Percentiles rank a stretch among this genome's conserved stretches.
phyloP scores from a whole-genome alignment of 2,797 vertebrate genomes.

The Gallinago stenura region DNA sequence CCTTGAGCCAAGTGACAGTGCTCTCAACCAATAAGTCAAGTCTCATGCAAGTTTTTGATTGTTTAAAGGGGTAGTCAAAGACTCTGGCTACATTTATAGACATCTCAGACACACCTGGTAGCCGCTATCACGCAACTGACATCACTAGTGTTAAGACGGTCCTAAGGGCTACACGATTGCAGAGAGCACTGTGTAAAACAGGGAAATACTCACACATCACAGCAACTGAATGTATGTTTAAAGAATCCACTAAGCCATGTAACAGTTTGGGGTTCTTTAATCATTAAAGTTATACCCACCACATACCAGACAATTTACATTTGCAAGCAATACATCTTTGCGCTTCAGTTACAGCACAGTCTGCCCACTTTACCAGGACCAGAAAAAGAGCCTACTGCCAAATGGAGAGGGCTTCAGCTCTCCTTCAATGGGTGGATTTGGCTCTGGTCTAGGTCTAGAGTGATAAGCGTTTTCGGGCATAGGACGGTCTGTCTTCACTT shows the following conservation, averaged over 20 bases:
- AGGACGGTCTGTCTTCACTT: constrained; percentile 91
- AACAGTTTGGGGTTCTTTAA: constrained; percentile 66
- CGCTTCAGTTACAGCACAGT: background rate
- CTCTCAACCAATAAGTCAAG: background rate
- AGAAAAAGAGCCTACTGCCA: constrained; percentile 92
- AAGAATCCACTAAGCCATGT: constrained; percentile 64
- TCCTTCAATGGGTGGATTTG: constrained; percentile 83
- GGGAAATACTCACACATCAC: background rate
- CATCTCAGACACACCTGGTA: background rate
- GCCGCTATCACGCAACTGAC: background rate
- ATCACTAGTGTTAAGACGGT: background rate
- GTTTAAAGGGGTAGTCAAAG: background rate
- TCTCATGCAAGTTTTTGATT: background rate
- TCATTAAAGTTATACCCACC: background rate
- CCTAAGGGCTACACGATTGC: constrained; percentile 34
- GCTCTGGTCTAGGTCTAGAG: constrained; percentile 89
- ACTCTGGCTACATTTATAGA: background rate
- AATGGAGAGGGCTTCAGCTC: constrained; percentile 88
- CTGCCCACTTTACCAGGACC: constrained; percentile 83
- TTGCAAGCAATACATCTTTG: background rate
- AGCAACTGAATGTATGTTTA: background rate
- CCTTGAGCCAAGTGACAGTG: background rate
- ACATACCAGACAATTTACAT: background rate
- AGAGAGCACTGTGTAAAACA: constrained; percentile 29
- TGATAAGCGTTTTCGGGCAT: constrained; percentile 91